phyloP scores from a whole-genome alignment of 2,797 vertebrate genomes.

The Sus cebifrons region DNA sequence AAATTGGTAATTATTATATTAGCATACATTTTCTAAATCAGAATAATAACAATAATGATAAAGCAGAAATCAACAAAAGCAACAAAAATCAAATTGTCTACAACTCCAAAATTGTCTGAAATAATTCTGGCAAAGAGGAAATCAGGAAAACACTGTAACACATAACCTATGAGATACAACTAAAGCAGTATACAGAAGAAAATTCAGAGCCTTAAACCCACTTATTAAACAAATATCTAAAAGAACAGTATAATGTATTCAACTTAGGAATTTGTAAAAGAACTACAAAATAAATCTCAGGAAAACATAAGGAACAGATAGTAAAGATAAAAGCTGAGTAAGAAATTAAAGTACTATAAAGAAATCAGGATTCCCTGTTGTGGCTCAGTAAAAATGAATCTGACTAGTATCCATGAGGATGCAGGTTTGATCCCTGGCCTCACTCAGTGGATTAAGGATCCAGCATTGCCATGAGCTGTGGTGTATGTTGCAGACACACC shows the following conservation, averaged over 20 bases:
- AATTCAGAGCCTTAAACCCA: background rate
- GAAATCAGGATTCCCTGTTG: too few species aligned
- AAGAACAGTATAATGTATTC: background rate
- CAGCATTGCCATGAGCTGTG: too few species aligned
- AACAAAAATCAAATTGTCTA: background rate
- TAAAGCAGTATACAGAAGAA: background rate
- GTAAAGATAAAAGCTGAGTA: background rate
- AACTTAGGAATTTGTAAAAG: background rate
- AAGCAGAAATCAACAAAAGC: background rate
- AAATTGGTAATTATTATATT: background rate
- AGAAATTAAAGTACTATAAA: background rate
- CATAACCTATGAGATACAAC: background rate
- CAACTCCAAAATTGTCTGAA: background rate
- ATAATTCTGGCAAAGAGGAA: background rate
- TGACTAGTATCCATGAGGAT: too few species aligned
- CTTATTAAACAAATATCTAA: constrained; percentile 12
- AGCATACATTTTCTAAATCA: background rate
- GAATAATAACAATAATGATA: background rate
- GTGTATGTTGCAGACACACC: too few species aligned
- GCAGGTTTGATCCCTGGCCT: too few species aligned
- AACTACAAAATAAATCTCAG: background rate
- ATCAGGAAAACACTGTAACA: background rate
- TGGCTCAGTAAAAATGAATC: too few species aligned
- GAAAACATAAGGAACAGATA: background rate
- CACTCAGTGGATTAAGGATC: too few species aligned